Evolutionary conservation across 2,113 vertebrate genomes (phyloP).

Genomic region (Odocoileus virginianus): DNA sequence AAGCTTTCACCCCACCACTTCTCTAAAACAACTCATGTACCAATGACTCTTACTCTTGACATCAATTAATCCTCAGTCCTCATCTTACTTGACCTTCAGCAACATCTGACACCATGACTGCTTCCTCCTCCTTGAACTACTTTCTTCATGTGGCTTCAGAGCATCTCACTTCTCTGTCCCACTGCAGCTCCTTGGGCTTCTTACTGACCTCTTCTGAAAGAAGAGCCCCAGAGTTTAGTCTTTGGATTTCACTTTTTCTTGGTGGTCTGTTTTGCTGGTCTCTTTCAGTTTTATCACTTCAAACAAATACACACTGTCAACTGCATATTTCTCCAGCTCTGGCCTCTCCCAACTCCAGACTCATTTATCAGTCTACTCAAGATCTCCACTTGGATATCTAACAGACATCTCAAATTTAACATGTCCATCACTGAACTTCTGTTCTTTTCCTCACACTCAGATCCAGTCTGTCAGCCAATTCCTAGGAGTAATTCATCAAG

Average conservation of each 20-base stretch:
- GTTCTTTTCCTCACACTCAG: not conserved
- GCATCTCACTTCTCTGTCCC: not conserved
- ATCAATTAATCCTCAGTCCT: not conserved
- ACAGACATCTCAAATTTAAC: not conserved
- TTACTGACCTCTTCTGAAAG: not conserved
- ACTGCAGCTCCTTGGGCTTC: not conserved
- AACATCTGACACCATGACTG: not conserved
- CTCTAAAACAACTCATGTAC: not conserved
- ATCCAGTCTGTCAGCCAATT: not conserved
- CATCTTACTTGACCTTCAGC: not conserved
- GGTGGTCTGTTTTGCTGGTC: not conserved
- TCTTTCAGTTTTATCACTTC: not conserved
- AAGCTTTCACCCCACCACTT: not conserved
- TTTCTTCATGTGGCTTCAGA: not conserved
- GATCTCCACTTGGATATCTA: not conserved
- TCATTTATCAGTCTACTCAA: not conserved
- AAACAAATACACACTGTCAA: not conserved
- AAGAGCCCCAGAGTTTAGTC: not conserved
- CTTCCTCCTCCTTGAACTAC: not conserved
- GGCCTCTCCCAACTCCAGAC: not conserved
- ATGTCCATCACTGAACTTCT: constrained; percentile 7
- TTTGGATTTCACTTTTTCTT: not conserved
- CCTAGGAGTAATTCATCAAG: not conserved
- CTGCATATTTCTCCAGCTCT: not conserved
- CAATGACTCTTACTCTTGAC: not conserved